Percentiles rank a stretch among this genome's conserved stretches.
These are phyloP conservation scores for Lophotriccus pileatus DNA, from an alignment of 2,797 vertebrate genomes.

Conservation along the genomic window DNA sequence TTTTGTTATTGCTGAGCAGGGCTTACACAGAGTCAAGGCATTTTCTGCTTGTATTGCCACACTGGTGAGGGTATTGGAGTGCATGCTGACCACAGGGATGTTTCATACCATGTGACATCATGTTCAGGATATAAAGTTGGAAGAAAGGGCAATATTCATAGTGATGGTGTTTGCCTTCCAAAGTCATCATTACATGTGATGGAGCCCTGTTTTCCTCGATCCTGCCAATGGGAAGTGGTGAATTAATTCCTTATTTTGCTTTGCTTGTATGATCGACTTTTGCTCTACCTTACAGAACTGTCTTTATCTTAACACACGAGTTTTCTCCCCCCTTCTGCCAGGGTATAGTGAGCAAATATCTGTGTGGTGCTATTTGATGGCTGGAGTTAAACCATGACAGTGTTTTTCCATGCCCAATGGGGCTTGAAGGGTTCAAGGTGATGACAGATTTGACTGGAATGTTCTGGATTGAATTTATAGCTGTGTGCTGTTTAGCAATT, in stretches of 20 bases:
- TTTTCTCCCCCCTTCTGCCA: neutral
- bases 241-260: neutral
- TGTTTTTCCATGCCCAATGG: neutral
- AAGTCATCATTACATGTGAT: neutral
- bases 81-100: too few species aligned
- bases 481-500: neutral
- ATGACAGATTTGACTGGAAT: neutral
- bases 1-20: neutral
- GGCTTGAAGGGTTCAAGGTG: neutral
- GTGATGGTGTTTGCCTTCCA: neutral
- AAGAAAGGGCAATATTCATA: neutral
- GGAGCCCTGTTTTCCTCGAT: neutral
- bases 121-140: neutral
- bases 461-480: neutral
- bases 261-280: neutral
- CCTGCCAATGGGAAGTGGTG: neutral
- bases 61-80: rapidly evolving
- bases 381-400: neutral
- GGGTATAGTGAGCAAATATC: neutral
- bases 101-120: rapidly evolving
- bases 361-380: neutral
- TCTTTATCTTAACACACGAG: neutral
- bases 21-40: neutral
- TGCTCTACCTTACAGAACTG: neutral
- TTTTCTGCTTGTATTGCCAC: neutral